Conservation (phyloP, 1,140 invertebrate species). For the Brachionus rubens region DNA sequence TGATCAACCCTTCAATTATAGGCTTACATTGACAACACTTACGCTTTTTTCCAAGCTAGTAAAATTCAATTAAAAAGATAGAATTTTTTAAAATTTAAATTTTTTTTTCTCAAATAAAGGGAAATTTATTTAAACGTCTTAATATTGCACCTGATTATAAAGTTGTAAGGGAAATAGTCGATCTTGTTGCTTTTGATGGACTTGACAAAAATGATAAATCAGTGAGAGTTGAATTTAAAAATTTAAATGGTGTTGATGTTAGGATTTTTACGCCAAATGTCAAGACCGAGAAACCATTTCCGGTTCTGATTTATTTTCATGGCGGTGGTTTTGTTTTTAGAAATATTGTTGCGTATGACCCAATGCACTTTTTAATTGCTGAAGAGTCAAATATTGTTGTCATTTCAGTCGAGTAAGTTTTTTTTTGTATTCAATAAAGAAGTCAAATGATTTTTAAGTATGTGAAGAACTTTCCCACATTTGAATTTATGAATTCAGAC, state of each 20-base stretch:
- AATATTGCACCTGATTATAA: neutral
- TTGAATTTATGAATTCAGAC: too few relatives aligned
- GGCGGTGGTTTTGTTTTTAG: slow-evolving; percentile 4
- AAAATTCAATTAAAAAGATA: neutral
- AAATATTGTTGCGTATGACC: slow-evolving; percentile 6
- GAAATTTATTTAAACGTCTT: neutral
- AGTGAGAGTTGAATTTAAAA: neutral
- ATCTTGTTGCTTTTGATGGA: neutral
- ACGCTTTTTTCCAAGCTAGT: too few relatives aligned
- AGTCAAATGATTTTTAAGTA: too few relatives aligned
- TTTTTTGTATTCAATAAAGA: too few relatives aligned
- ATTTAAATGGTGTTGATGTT: neutral
- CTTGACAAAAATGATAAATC: too few relatives aligned
- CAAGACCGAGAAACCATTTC: neutral
- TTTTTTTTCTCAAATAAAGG: too few relatives aligned
- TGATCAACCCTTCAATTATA: neutral
- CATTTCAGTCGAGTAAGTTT: slow-evolving; percentile 17
- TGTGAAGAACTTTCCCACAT: too few relatives aligned
- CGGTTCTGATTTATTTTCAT: slow-evolving; percentile 1
- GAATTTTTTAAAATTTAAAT: too few relatives aligned
- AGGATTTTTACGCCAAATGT: slow-evolving; percentile 7
- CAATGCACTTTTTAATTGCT: neutral
- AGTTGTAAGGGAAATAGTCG: neutral
- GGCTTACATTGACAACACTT: too few relatives aligned
- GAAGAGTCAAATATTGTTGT: neutral